phyloP scores from a whole-genome alignment of 2,797 vertebrate genomes.

The Neostethus bicornis region DNA sequence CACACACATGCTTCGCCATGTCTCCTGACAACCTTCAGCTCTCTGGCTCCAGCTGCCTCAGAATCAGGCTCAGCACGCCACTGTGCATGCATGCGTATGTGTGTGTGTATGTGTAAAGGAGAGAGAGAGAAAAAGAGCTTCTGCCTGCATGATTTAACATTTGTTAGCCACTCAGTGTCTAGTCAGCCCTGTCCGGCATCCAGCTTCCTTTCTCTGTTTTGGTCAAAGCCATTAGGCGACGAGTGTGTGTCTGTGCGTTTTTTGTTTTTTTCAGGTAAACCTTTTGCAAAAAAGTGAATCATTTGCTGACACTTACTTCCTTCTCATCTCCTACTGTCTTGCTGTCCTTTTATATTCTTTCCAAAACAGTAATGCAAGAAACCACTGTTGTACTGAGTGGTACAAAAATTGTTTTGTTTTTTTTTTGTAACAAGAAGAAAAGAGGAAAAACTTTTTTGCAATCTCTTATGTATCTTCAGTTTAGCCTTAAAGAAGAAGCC shows the following conservation, averaged over 20 bases:
- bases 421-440: conserved; percentile 49
- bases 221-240: conserved; percentile 74
- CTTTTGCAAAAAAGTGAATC: conserved; percentile 54
- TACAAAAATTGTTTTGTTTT: conserved; percentile 53
- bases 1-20: conserved; percentile 79
- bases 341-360: conserved; percentile 41
- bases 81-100: conserved; percentile 34
- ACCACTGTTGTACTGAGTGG: conserved; percentile 39
- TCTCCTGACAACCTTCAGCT: conserved; percentile 81
- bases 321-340: conserved; percentile 65
- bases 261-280: conserved; percentile 53
- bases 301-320: conserved; percentile 57
- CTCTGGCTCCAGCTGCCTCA: conserved; percentile 78
- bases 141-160: conserved; percentile 79
- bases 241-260: conserved; percentile 43
- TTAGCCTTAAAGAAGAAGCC: conserved; percentile 73
- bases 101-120: conserved; percentile 17
- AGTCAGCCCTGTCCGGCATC: conserved; percentile 69
- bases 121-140: conserved; percentile 48
- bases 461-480: conserved; percentile 53
- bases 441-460: conserved; percentile 54
- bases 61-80: conserved; percentile 75
- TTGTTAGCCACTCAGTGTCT: conserved; percentile 77
- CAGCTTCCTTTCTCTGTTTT: conserved; percentile 69
- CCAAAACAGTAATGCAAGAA: conserved; percentile 21